Evolutionary conservation across 2,113 vertebrate genomes (phyloP).

Genomic region (Phalacrocorax pelagicus): DNA sequence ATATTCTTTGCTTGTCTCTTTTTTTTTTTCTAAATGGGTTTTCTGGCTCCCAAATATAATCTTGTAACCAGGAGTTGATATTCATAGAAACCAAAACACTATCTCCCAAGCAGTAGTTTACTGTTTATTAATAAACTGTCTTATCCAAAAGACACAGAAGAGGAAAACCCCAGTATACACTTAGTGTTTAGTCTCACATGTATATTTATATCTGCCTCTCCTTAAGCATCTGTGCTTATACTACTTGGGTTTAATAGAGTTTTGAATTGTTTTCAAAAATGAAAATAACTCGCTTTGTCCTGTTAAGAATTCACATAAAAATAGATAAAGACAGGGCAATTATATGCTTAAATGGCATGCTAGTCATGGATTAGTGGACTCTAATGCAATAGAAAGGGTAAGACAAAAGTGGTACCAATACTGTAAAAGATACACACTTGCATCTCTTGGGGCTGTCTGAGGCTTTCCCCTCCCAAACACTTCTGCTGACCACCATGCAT

Average conservation of each 20-base stretch:
- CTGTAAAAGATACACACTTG: background rate
- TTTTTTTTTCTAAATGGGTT: background rate
- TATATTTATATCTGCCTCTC: background rate
- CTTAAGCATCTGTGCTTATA: background rate
- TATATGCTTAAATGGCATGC: background rate
- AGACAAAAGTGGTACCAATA: background rate
- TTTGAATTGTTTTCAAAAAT: background rate
- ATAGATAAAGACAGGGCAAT: background rate
- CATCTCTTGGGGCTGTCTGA: background rate
- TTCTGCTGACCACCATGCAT: background rate
- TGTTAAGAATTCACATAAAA: background rate
- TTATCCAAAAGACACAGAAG: background rate
- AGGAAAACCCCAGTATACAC: background rate
- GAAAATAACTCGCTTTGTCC: background rate
- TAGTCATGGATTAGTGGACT: background rate
- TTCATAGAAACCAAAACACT: background rate
- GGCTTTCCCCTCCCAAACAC: background rate
- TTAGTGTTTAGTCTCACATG: background rate
- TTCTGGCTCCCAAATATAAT: background rate
- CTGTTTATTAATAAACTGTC: background rate
- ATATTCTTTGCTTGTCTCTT: background rate
- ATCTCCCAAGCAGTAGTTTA: background rate
- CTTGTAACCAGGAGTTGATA: background rate
- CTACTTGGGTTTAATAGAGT: background rate
- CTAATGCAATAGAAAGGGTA: background rate